These are phyloP conservation scores for Nestor notabilis DNA, from an alignment of 2,113 vertebrate species.

Conservation along the genomic window DNA sequence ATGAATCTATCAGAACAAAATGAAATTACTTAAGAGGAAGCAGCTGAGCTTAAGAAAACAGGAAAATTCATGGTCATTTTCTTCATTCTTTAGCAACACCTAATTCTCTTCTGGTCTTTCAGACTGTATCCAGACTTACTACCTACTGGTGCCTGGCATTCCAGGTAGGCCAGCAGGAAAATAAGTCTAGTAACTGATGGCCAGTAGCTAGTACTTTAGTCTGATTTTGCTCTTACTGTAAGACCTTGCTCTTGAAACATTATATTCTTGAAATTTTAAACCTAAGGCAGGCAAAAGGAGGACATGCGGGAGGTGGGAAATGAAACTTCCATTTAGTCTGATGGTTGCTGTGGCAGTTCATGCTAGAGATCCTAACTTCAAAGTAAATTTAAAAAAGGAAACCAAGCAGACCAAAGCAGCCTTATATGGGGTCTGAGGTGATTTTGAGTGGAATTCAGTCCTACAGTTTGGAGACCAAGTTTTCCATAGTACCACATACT, in stretches of 20 bases:
- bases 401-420: neutral
- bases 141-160: neutral
- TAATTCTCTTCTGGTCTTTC: neutral
- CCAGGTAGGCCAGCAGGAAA: neutral
- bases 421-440: neutral
- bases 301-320: neutral
- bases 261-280: neutral
- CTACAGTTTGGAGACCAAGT: neutral
- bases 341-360: neutral
- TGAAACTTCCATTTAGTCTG: neutral
- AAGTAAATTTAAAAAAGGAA: neutral
- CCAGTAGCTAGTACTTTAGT: neutral
- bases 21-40: neutral
- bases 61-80: neutral
- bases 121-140: neutral
- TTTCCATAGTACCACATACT: fast-evolving
- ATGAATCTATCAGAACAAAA: neutral
- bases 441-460: neutral
- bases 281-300: fast-evolving
- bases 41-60: neutral
- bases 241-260: neutral
- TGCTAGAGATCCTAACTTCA: neutral
- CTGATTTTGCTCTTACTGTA: neutral
- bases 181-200: neutral
- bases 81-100: neutral